These are phyloP conservation scores for Eupithecia vulgata DNA, from an alignment of 2,888 invertebrate genomes.

Conservation along the genomic window DNA sequence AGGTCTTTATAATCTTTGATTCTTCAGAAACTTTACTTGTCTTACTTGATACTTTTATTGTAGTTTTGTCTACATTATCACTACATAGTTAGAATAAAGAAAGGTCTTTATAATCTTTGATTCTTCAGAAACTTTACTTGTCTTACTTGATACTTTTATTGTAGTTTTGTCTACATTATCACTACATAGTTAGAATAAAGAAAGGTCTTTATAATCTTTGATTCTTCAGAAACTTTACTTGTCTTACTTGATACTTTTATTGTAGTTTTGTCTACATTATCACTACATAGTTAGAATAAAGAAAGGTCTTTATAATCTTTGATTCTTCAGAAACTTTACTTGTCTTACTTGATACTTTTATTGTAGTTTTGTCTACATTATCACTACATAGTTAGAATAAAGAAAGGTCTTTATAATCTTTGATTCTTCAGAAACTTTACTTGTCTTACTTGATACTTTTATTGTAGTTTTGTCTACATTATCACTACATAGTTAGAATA, in stretches of 20 bases:
- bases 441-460: background rate
- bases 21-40: background rate
- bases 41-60: background rate
- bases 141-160: background rate
- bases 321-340: background rate
- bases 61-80: too few species aligned
- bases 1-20: slow-evolving; percentile 3
- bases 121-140: background rate
- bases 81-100: too few species aligned
- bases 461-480: too few species aligned
- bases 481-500: too few species aligned
- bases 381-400: too few species aligned
- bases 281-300: too few species aligned
- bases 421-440: background rate
- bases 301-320: slow-evolving; percentile 1
- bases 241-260: background rate
- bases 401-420: slow-evolving; percentile 1
- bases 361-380: too few species aligned
- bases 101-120: slow-evolving; percentile 1
- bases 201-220: slow-evolving; percentile 2
- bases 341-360: background rate
- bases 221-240: background rate
- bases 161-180: too few species aligned
- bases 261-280: too few species aligned
- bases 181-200: too few species aligned